Percentiles rank a stretch among this genome's conserved stretches.
Evolutionary conservation across 2,888 invertebrate species (phyloP).

Genomic region (Archips crataeganus): DNA sequence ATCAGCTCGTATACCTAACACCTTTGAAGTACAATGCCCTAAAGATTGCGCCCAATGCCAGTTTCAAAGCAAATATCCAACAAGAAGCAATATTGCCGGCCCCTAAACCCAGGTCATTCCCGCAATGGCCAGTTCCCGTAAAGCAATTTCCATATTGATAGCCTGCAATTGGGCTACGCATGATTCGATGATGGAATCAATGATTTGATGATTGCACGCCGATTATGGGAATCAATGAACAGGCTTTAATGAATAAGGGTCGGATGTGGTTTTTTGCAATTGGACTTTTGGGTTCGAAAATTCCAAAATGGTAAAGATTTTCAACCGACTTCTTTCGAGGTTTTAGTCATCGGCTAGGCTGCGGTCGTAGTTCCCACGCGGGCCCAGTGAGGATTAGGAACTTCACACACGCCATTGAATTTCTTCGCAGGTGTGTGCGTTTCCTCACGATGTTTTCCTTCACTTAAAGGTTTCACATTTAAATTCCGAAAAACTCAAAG

Average conservation of each 20-base stretch:
- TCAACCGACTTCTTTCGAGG: too few relatives aligned
- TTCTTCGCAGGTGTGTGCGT: too few relatives aligned
- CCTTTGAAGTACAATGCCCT: neutral
- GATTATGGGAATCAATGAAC: slow-evolving; percentile 44
- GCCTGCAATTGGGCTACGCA: slow-evolving; percentile 41
- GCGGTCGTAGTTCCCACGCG: too few relatives aligned
- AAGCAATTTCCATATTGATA: slow-evolving; percentile 69
- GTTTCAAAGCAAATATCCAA: neutral
- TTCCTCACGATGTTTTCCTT: too few relatives aligned
- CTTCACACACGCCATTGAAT: too few relatives aligned
- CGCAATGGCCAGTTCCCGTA: slow-evolving; percentile 63
- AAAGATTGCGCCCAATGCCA: neutral
- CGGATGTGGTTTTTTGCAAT: neutral
- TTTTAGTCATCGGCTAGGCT: too few relatives aligned
- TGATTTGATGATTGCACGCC: slow-evolving; percentile 45
- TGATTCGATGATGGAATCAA: slow-evolving; percentile 45
- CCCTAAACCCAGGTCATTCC: slow-evolving; percentile 53
- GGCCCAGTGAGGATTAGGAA: too few relatives aligned
- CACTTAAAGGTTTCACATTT: too few relatives aligned
- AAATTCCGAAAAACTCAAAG: too few relatives aligned
- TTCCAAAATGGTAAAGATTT: too few relatives aligned
- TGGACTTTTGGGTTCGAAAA: neutral
- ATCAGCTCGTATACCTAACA: too few relatives aligned
- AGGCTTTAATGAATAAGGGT: slow-evolving; percentile 36
- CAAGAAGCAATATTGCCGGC: slow-evolving; percentile 16